phyloP scores from a whole-genome alignment of 2,888 invertebrate species.

The Deilephila porcellus region DNA sequence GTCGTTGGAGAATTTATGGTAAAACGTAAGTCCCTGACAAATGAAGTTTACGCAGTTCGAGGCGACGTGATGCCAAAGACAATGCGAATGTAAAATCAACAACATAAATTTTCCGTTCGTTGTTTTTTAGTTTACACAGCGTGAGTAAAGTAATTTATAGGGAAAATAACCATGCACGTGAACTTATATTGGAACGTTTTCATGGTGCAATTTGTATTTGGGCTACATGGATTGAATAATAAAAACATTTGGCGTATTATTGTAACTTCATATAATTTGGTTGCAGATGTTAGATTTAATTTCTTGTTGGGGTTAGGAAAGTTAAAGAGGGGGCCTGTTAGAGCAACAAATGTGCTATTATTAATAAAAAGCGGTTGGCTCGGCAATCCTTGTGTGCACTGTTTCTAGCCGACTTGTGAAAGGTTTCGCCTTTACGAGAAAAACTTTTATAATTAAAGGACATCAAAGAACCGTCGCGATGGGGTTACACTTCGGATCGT shows the following conservation, averaged over 20 bases:
- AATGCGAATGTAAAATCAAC: constrained; percentile 70
- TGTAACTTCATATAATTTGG: too few relatives aligned
- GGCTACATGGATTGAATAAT: too few relatives aligned
- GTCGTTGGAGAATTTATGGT: constrained; percentile 62
- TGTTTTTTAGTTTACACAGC: constrained; percentile 46
- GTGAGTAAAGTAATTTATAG: background rate
- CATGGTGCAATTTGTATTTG: background rate
- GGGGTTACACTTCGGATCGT: constrained; percentile 81
- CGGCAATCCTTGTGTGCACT: constrained; percentile 46
- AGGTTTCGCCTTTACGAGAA: constrained; percentile 72
- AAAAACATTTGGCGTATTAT: too few relatives aligned
- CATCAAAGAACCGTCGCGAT: constrained; percentile 79
- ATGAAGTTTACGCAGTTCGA: constrained; percentile 71
- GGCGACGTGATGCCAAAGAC: constrained; percentile 63
- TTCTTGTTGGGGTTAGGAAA: background rate
- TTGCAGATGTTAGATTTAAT: background rate
- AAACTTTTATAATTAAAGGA: constrained; percentile 83
- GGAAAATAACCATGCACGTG: background rate
- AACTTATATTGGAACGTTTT: background rate
- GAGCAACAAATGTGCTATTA: constrained; percentile 24
- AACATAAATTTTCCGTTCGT: constrained; percentile 57
- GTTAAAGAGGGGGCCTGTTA: background rate
- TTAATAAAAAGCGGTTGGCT: constrained; percentile 39
- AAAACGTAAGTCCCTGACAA: constrained; percentile 67
- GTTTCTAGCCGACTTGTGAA: constrained; percentile 57